These are phyloP conservation scores for Nemoura dubitans DNA, from an alignment of 2,888 invertebrate genomes.

Conservation along the genomic window DNA sequence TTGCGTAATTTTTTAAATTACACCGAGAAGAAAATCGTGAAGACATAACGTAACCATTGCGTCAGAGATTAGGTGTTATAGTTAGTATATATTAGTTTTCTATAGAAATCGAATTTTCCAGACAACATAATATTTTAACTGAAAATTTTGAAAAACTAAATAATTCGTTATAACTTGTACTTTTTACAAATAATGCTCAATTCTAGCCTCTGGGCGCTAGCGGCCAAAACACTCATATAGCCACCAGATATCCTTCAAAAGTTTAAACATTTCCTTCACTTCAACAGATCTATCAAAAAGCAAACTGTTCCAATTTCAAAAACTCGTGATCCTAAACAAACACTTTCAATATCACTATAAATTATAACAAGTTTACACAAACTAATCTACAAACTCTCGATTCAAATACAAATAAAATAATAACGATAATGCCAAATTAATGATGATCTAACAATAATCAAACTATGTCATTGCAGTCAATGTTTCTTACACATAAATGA, in stretches of 20 bases:
- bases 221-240: too few species aligned
- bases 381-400: neutral
- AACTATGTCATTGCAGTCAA: conserved; percentile 15
- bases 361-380: neutral
- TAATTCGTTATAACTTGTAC: too few species aligned
- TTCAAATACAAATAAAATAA: neutral
- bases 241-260: too few species aligned
- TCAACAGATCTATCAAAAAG: neutral
- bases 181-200: too few species aligned
- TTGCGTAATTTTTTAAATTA: neutral
- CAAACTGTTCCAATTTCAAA: neutral
- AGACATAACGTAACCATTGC: neutral
- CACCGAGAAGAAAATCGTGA: neutral
- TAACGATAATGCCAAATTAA: neutral
- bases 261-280: too few species aligned
- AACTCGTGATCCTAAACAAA: neutral
- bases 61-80: neutral
- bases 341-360: neutral
- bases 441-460: neutral
- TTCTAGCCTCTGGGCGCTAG: too few species aligned
- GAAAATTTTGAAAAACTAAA: too few species aligned
- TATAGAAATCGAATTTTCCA: neutral
- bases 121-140: neutral
- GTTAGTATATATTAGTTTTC: neutral
- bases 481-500: neutral